phyloP scores from a whole-genome alignment of 2,797 vertebrate genomes.

The Eurystomus glaucurus region DNA sequence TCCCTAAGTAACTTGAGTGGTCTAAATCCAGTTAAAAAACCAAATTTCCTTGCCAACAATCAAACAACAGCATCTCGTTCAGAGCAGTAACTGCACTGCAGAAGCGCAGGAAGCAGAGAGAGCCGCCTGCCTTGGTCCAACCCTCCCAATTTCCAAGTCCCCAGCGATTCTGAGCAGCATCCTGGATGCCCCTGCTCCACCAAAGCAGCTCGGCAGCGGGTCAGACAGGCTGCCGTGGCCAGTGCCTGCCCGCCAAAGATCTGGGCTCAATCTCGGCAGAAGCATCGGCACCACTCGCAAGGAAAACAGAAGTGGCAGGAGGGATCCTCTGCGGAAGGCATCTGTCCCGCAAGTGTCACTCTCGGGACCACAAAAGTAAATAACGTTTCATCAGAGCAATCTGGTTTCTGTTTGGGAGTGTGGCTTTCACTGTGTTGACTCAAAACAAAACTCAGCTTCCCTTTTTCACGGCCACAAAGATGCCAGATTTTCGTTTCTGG shows the following conservation, averaged over 20 bases:
- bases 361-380: neutral
- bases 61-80: neutral
- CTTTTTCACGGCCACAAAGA: neutral
- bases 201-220: neutral
- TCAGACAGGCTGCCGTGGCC: neutral
- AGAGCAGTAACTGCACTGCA: neutral
- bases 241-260: neutral
- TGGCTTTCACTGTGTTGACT: neutral
- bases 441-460: constrained; percentile 33
- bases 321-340: neutral
- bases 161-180: neutral
- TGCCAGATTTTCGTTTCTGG: neutral
- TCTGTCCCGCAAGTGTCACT: neutral
- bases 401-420: constrained; percentile 21
- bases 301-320: neutral
- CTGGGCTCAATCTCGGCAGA: fast-evolving
- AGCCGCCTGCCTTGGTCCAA: neutral
- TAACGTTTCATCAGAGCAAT: neutral
- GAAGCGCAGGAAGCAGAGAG: neutral
- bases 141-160: neutral
- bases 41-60: neutral
- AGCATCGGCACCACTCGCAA: neutral
- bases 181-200: fast-evolving
- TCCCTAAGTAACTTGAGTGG: fast-evolving
- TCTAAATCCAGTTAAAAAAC: neutral